Base-by-base conservation (phyloP, 2,113 vertebrate genomes). In the Perca fluviatilis region DNA sequence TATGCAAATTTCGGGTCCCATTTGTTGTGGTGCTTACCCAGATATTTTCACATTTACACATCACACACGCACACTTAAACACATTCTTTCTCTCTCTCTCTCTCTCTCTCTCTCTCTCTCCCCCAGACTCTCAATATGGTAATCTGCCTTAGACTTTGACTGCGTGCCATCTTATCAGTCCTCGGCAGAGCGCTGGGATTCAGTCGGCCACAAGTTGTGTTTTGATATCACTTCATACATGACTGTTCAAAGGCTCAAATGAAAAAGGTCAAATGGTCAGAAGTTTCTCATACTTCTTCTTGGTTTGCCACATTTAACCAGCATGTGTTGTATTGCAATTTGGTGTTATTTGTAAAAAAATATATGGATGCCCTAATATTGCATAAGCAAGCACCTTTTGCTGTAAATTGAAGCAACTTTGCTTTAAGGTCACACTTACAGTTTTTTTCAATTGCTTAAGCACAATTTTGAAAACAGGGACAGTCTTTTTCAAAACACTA, bases 101-200 rank as follows among this genome's bases (percentile, higher is more conserved):
- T 21, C 47, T 56, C 53, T 47, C 47, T 67, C n/a, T 27, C 27
- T 27, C 27, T 27, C 27, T 27, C 27, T 27, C 27, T 2, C 61
- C 64, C 15, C 62, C 56, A 77, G 46, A 79, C 69, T 82, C 78
- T 88, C 80, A 77, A 19, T 75, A 81, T 80, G 84, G 77, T 78
- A 84, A 89, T 86, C 67, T 72, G 61, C 51, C 53, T 75, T 25
- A 62, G 83, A 84, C 67, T 80, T 83, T 92, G 89, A 86, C 79
- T 83, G 64, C 40, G 51, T 62, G 84, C 80, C 71, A 83, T 78
- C 82, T 91, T 86, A 91, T 91, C 90, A 86, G 83, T 62, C n/a
- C 73, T 85, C 50, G 13, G 69, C 88, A 90, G 86, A 89, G 69
- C 51, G 12, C 75, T 83, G 81, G 76, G 83, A 89, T 77, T 77